Evolutionary conservation across 2,113 vertebrate genomes (phyloP).

Genomic region (Amphiprion percula): DNA sequence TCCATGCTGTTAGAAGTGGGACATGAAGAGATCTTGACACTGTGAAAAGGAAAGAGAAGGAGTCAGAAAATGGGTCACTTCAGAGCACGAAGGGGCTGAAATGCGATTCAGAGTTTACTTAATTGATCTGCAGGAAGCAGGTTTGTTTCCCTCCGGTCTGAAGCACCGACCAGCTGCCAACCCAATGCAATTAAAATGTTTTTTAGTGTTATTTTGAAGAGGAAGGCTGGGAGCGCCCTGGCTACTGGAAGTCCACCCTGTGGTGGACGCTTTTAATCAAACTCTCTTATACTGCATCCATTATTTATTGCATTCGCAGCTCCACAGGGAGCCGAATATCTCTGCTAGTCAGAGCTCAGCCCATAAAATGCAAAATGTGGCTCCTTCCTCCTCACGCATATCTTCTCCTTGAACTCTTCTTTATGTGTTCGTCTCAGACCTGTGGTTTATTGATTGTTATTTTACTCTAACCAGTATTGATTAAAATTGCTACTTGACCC

Average conservation of each 20-base stretch:
- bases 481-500: too few species aligned
- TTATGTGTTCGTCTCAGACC: not conserved
- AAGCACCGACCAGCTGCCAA: not conserved
- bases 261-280: slow-evolving; percentile 40
- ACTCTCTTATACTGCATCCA: slow-evolving; percentile 4
- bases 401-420: not conserved
- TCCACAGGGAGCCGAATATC: not conserved
- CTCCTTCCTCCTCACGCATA: not conserved
- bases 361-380: too few species aligned
- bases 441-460: too few species aligned
- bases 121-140: slow-evolving; percentile 32
- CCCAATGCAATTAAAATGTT: not conserved
- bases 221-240: not conserved
- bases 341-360: not conserved
- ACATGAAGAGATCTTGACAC: not conserved
- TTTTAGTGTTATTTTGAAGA: not conserved
- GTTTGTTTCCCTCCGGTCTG: not conserved
- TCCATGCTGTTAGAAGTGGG: not conserved
- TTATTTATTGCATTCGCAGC: not conserved
- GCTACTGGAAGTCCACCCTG: not conserved
- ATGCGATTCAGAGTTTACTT: not conserved
- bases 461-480: too few species aligned
- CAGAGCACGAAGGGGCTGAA: not conserved
- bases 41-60: not conserved
- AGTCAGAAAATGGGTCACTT: not conserved